Percentiles rank a stretch among this genome's conserved stretches.
Conservation (phyloP, 2,113 vertebrate genomes). For the Xenopus borealis region DNA sequence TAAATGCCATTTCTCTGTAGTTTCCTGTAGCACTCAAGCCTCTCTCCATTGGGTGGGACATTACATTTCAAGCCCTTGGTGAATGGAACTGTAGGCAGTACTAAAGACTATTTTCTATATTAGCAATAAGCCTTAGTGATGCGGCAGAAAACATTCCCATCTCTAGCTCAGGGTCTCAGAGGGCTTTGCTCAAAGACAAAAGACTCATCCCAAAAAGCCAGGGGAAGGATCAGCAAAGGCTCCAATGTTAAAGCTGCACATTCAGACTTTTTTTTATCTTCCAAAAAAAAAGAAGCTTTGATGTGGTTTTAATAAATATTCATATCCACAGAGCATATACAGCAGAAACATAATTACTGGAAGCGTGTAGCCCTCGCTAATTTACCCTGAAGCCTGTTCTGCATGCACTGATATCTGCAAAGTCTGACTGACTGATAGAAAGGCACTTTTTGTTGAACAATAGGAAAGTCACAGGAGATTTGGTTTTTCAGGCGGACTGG, state of each 20-base stretch:
- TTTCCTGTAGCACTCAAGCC: background rate
- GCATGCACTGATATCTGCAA: slow-evolving; percentile 40
- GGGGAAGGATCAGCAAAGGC: slow-evolving; percentile 36
- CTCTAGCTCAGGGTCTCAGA: slow-evolving; percentile 27
- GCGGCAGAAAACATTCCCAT: slow-evolving; percentile 24
- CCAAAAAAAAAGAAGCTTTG: slow-evolving; percentile 30
- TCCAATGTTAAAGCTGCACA: slow-evolving; percentile 33
- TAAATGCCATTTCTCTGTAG: too few relatives aligned
- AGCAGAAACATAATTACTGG: slow-evolving; percentile 44
- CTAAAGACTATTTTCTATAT: background rate
- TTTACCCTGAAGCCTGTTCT: slow-evolving; percentile 41
- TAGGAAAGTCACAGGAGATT: background rate
- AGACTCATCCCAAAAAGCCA: slow-evolving; percentile 37
- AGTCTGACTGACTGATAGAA: slow-evolving; percentile 30
- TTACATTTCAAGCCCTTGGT: background rate
- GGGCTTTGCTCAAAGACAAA: slow-evolving; percentile 37
- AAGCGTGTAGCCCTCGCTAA: slow-evolving; percentile 28
- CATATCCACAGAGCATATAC: slow-evolving; percentile 41
- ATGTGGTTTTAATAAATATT: slow-evolving; percentile 44
- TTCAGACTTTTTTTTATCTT: slow-evolving; percentile 44
- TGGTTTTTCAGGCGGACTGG: background rate
- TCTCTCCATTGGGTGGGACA: background rate
- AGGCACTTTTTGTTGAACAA: background rate
- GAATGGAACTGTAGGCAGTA: slow-evolving; percentile 10
- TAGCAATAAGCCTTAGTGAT: slow-evolving; percentile 23